Conservation (phyloP, 2,113 vertebrate species). For the Muntiacus muntjak region DNA sequence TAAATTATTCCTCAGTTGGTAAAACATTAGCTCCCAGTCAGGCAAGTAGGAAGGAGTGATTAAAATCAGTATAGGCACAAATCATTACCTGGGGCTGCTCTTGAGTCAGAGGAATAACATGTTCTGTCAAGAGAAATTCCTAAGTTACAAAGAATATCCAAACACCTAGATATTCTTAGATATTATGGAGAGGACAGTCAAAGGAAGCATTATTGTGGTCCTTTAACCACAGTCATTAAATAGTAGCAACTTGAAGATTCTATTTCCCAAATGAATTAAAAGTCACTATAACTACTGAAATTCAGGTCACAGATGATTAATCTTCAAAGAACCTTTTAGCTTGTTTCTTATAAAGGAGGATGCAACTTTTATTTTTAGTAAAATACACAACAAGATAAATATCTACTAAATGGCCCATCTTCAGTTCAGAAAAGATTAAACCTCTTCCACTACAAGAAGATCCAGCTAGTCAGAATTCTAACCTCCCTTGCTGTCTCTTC, state of each 20-base stretch:
- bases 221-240: background rate
- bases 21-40: background rate
- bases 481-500: background rate
- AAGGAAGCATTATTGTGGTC: background rate
- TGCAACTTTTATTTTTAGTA: background rate
- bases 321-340: background rate
- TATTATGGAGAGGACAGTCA: background rate
- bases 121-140: background rate
- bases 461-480: background rate
- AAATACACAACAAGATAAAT: background rate
- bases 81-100: background rate
- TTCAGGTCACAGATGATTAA: background rate
- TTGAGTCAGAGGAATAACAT: background rate
- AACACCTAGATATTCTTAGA: background rate
- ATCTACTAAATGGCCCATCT: background rate
- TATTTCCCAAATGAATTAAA: conserved; percentile 1
- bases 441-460: background rate
- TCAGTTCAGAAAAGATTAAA: background rate
- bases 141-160: background rate
- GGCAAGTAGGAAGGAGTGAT: background rate
- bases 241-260: background rate
- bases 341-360: background rate
- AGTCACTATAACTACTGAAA: background rate
- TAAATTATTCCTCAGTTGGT: conserved; percentile 28
- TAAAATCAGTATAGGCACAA: background rate